These are phyloP conservation scores for Psittacula cyanocephala DNA, from an alignment of 2,113 vertebrate genomes.

Conservation along the genomic window DNA sequence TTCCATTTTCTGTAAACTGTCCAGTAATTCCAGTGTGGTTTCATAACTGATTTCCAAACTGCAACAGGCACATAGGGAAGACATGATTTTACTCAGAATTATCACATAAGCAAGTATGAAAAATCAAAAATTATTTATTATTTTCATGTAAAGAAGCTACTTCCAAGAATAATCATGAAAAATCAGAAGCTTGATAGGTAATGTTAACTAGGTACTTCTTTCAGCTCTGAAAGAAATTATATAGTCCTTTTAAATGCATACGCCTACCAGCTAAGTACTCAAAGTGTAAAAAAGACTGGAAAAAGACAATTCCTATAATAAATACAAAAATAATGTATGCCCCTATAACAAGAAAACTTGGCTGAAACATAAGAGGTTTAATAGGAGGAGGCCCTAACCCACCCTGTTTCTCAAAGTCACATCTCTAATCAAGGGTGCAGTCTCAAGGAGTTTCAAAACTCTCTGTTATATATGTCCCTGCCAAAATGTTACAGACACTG, in stretches of 20 bases:
- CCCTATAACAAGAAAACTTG: neutral
- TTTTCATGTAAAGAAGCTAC: neutral
- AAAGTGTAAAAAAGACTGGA: neutral
- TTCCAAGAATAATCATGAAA: neutral
- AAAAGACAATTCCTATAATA: neutral
- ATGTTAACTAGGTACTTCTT: neutral
- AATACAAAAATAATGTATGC: neutral
- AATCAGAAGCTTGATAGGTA: neutral
- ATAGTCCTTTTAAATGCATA: neutral
- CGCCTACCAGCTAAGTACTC: neutral
- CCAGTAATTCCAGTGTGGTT: constrained; percentile 24
- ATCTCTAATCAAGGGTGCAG: neutral
- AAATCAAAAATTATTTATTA: neutral
- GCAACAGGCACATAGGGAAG: neutral
- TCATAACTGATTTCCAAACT: constrained; percentile 33
- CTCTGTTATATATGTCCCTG: neutral
- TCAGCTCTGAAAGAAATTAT: neutral
- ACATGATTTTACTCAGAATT: neutral
- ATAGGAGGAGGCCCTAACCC: neutral
- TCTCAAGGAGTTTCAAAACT: neutral
- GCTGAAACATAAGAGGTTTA: neutral
- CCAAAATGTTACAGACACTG: neutral
- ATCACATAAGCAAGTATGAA: neutral
- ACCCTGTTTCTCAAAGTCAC: neutral
- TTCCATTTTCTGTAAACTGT: constrained; percentile 21